Evolutionary conservation across 53 echinoderm and acorn worm species (phyloP), one percentile per base, ranked within the genome.

Genomic region (Henricia sp.): DNA sequence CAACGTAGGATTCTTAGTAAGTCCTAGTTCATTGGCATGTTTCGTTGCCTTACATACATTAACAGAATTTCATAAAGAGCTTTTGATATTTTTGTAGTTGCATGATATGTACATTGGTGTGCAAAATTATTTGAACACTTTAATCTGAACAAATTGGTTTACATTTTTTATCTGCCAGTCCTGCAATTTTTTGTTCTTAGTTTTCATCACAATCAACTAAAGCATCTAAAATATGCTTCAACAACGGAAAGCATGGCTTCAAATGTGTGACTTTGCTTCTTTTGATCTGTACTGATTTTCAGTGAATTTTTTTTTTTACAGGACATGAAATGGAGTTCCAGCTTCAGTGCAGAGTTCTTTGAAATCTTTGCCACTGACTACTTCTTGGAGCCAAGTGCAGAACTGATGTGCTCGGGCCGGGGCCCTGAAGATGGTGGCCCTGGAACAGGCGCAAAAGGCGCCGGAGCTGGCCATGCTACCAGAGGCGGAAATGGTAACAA

Each of bases 271-370:
- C n/a, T n/a, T n/a, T n/a, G n/a, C n/a, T n/a, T n/a, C n/a, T n/a
- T n/a, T n/a, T n/a, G n/a, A n/a, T n/a, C n/a, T n/a, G n/a, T n/a
- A n/a, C n/a, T n/a, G n/a, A n/a, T 57, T 2, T 57, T 57, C 57
- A 57, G 24, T 26, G 58, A 57, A 57, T 25, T 24, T 11, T 0
- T 4, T 4, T 24, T 6, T 57, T 13, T 57, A 46, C 64, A 95
- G 95, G 95, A 92, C 37, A 95, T 95, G 84, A 95, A 95, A 48
- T 95, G 92, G 92, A 90, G 87, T 30, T 95, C 95, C 43, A 48
- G 48, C 33, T 92, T 92, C 74, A 85, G 87, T 58, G 95, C 95
- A 6, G 95, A 95, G 37, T 92, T 87, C 43, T 95, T 95, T 84
- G 89, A 95, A 62, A 87, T 95, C 56, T 87, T 77, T 23, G 80